Percentiles rank a stretch among this genome's conserved stretches.
Conservation (phyloP, 2,113 vertebrate species). For the Pygoscelis adeliae region DNA sequence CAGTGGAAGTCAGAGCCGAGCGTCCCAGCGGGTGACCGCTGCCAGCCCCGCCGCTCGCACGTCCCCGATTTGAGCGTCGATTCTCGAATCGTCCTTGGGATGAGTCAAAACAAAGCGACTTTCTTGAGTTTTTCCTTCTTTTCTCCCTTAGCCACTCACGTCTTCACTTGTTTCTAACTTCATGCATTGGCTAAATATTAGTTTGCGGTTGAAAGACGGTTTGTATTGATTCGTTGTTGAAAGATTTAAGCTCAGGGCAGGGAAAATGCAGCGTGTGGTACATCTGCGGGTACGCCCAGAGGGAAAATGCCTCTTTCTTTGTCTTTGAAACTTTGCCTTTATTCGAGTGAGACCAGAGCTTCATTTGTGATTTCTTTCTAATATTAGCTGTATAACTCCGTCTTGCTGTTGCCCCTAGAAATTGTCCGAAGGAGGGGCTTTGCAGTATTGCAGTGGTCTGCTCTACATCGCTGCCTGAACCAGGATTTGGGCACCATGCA, state of each 20-base stretch:
- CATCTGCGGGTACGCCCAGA: fast-evolving
- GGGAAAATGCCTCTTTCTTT: not conserved
- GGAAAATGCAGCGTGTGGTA: fast-evolving
- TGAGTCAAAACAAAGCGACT: not conserved
- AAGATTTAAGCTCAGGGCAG: not conserved
- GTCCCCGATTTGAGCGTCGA: fast-evolving
- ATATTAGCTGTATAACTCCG: not conserved
- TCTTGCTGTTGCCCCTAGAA: not conserved
- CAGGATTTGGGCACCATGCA: not conserved
- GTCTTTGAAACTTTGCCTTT: not conserved
- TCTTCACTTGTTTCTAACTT: not conserved
- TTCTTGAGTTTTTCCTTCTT: not conserved
- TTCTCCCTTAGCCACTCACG: not conserved
- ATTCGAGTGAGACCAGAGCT: not conserved
- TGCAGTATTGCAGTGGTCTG: not conserved
- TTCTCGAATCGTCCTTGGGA: not conserved
- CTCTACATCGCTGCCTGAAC: not conserved
- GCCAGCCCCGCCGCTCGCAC: fast-evolving
- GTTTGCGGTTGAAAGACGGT: not conserved
- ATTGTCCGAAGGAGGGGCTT: not conserved
- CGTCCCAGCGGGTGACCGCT: not conserved
- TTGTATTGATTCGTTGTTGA: fast-evolving
- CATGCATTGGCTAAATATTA: fast-evolving
- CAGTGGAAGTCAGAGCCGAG: not conserved
- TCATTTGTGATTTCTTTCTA: not conserved